phyloP scores from a whole-genome alignment of 2,797 vertebrate species.

The Cephalopachus bancanus region DNA sequence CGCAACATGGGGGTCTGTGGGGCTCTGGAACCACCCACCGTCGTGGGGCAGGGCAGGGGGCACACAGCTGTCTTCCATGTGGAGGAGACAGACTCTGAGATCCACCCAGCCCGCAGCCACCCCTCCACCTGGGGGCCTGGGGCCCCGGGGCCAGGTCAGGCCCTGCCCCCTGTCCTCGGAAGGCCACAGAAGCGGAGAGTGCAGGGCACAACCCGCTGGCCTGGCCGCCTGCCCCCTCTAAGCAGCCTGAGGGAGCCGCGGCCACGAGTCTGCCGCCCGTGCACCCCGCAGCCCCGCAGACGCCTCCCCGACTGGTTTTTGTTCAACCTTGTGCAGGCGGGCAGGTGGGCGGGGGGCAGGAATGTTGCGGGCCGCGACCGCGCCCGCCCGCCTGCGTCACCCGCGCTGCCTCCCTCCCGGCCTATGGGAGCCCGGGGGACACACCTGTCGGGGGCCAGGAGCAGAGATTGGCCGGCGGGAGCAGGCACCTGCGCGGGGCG shows the following conservation, averaged over 20 bases:
- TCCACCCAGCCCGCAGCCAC: neutral
- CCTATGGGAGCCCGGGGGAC: conserved; percentile 90
- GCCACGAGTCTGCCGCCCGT: too few relatives aligned
- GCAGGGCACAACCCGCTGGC: too few relatives aligned
- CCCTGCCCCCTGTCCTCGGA: neutral
- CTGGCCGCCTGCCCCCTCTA: neutral
- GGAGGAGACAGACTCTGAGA: neutral
- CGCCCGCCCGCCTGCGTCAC: conserved; percentile 68
- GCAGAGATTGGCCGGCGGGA: conserved; percentile 88
- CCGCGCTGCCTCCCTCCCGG: conserved; percentile 70
- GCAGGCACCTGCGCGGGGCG: conserved; percentile 92
- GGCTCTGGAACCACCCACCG: neutral
- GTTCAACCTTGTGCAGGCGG: conserved; percentile 32
- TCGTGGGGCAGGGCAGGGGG: neutral
- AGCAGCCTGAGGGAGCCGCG: neutral
- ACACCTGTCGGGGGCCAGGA: conserved; percentile 90
- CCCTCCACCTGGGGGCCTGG: neutral
- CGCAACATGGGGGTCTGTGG: neutral
- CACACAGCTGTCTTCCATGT: too few relatives aligned
- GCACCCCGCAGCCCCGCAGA: neutral
- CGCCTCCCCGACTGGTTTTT: conserved; percentile 68
- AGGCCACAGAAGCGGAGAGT: too few relatives aligned
- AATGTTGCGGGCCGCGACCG: too few relatives aligned
- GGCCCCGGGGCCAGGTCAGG: neutral
- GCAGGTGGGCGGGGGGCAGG: conserved; percentile 40